Evolutionary conservation across 23 tunicate species (phyloP), one percentile per base, ranked within the genome.

Genomic region (Diplosoma virens): DNA sequence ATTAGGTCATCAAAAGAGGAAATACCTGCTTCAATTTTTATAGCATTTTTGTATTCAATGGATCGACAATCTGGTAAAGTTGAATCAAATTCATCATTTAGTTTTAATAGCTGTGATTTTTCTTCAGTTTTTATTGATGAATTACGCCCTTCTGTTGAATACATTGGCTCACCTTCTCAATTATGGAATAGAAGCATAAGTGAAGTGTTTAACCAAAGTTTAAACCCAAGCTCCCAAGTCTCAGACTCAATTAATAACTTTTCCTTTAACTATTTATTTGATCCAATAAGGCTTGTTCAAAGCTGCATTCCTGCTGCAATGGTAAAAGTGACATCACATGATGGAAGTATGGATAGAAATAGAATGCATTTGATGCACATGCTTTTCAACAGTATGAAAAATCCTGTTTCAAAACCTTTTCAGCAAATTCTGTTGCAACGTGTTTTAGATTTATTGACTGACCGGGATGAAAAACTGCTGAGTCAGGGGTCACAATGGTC

Each of bases 1-100:
- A 16, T 25, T 63, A n/a, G 11, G 35, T 37, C 31, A 18, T 20
- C 32, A 22, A 65, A 37, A 9, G 20, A 61, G 11, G 37, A 17
- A 0, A 33, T 6, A 1, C 11, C 11, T 18, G 0, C 22, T 27
- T n/a, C 30, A 28, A 36, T 52, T 33, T 6, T 80, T 41, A 60
- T 87, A 81, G 95, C 87, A 21, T 81, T 87, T 35, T 45, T 87
- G 29, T 84, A 66, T 54, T 61, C 95, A 7, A 81, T 78, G 32
- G 95, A 87, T 25, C 63, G 95, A 45, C 64, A 47, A 34, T 37
- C 41, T 20, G 29, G 59, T 2, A 29, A 22, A 9, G 21, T 16
- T 24, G 56, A 24, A 16, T 45, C 0, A 9, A 34, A 76, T 7
- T 25, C 47, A 17, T 33, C 64, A 21, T 48, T 67, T 18, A 54